Evolutionary conservation across 2,888 invertebrate species (phyloP), one percentile per base, ranked within the genome.

Genomic region (Eristalis tenax): DNA sequence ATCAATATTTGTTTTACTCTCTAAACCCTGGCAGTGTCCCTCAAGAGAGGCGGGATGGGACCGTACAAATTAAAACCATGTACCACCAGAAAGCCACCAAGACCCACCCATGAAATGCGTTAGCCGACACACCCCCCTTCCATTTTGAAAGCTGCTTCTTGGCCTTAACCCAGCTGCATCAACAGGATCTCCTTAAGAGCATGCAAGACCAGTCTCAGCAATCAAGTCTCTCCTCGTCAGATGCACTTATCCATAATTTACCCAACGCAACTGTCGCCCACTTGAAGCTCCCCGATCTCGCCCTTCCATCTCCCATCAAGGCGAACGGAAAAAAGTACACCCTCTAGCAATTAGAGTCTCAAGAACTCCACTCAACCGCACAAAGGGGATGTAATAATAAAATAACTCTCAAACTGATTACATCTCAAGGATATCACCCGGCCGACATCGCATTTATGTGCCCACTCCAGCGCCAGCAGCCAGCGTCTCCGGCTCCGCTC

Each of bases 381-480:
- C 61, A 69, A 75, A 83, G 40, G 63, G 38, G 38, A 79, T 69
- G 74, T 69, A 75, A 74, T 83, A 69, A 74, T 78, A 73, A 74
- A 68, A 78, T 59, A 83, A 56, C n/a, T 50, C 50, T 50, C 57
- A 64, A 83, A 82, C 65, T 85, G 66, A 73, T 85, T 80, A 73
- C 71, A 43, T 66, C 43, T 18, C 57, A 32, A 69, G 77, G 76
- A 73, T 73, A 73, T 81, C 73, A 22, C 50, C 68, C 71, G 77
- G 73, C 43, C 28, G 61, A 56, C 50, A 86, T 77, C 74, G 59
- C 73, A 66, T 64, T 73, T 69, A 57, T 56, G 68, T 11, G 13
- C 50, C 50, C 50, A 50, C 50, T 63, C 56, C 50, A 63, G 26
- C 26, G 26, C 26, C 26, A 26, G 26, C 26, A 1, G 11, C 59